phyloP scores from a whole-genome alignment of 2,888 invertebrate species.

The Arrhopalites spinosus region DNA sequence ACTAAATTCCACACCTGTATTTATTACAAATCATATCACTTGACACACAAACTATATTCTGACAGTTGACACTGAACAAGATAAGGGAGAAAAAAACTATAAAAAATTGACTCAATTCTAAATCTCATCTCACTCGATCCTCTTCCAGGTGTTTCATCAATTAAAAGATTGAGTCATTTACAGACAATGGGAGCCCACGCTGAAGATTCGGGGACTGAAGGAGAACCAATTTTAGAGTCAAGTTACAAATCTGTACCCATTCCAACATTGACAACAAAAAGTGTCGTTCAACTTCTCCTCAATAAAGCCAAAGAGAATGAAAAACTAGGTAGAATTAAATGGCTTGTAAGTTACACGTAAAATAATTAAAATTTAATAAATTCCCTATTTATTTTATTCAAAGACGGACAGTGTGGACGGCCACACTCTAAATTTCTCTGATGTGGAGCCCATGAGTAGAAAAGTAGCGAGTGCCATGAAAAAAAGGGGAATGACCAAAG shows the following conservation, averaged over 20 bases:
- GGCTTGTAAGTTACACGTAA: constrained; percentile 45
- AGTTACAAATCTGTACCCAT: constrained; percentile 46
- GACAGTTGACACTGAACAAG: too few relatives aligned
- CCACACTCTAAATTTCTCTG: constrained; percentile 45
- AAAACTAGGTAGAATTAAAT: constrained; percentile 41
- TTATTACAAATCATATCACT: too few relatives aligned
- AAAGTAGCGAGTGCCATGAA: constrained; percentile 48
- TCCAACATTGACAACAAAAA: constrained; percentile 44
- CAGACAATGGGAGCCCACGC: neutral
- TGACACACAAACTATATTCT: too few relatives aligned
- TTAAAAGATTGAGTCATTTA: too few relatives aligned
- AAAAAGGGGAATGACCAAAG: constrained; percentile 49
- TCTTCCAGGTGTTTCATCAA: too few relatives aligned
- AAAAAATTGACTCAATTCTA: too few relatives aligned
- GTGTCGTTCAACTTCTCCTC: constrained; percentile 44
- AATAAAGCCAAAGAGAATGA: constrained; percentile 45
- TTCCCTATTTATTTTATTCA: constrained; percentile 18
- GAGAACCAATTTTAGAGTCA: constrained; percentile 44
- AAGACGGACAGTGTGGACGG: constrained; percentile 51
- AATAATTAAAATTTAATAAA: constrained; percentile 1
- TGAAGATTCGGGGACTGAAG: constrained; percentile 21
- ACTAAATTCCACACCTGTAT: too few relatives aligned
- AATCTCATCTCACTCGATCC: too few relatives aligned
- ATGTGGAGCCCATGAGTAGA: constrained; percentile 46
- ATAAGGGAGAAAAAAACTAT: too few relatives aligned